Percentiles rank a stretch among this genome's conserved stretches.
These are phyloP conservation scores for Anisognathus igniventris DNA, from an alignment of 2,797 vertebrate genomes.

Conservation along the genomic window DNA sequence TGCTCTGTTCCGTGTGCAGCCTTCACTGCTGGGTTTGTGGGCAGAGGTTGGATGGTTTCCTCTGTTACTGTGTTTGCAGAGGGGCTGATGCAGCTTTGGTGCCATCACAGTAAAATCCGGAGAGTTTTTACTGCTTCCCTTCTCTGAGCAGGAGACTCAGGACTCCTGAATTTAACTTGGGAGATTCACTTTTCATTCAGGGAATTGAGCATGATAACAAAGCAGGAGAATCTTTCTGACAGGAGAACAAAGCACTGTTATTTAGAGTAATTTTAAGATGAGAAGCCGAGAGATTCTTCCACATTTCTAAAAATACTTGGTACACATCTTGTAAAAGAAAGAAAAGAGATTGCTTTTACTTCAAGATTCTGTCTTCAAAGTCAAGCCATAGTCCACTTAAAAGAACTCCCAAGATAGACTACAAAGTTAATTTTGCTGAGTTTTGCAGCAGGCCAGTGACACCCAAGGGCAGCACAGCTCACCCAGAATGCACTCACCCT, in stretches of 20 bases:
- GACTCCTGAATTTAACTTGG: background rate
- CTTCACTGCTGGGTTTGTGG: background rate
- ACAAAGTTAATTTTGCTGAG: background rate
- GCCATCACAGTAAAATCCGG: background rate
- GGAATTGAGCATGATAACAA: background rate
- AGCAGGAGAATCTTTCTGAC: background rate
- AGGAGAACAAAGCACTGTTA: background rate
- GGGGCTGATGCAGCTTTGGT: background rate
- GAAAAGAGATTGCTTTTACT: background rate
- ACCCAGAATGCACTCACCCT: background rate
- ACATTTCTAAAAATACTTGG: background rate
- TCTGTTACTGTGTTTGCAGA: background rate
- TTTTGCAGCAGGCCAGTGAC: background rate
- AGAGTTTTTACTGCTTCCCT: background rate
- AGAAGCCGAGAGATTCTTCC: background rate
- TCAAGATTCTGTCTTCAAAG: background rate
- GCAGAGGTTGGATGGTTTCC: background rate
- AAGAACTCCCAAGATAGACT: background rate
- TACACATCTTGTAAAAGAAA: background rate
- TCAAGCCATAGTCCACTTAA: background rate
- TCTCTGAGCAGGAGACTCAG: background rate
- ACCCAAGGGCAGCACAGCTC: background rate
- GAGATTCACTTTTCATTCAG: background rate
- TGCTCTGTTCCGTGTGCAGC: background rate
- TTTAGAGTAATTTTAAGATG: background rate